Evolutionary conservation across 2,113 vertebrate species (phyloP).

Genomic region (Lathamus discolor): DNA sequence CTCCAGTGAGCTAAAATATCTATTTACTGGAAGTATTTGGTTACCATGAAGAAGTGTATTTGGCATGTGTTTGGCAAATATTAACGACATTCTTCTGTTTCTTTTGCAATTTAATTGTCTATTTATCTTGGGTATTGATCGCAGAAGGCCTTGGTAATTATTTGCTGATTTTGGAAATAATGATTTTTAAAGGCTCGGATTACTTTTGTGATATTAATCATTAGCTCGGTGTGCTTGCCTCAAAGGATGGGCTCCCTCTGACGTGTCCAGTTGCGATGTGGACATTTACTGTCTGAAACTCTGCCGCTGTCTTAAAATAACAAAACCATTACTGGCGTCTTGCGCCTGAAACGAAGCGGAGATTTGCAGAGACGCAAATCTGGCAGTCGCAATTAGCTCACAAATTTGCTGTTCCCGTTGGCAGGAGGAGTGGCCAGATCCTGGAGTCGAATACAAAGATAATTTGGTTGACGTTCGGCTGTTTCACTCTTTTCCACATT

Average conservation of each 20-base stretch:
- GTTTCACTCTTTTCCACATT: neutral
- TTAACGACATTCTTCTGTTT: constrained; percentile 54
- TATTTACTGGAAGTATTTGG: constrained; percentile 63
- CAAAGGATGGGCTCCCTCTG: neutral
- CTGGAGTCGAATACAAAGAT: neutral
- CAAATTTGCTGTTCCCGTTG: neutral
- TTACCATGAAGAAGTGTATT: constrained; percentile 45
- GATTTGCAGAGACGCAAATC: neutral
- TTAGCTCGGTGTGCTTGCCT: neutral
- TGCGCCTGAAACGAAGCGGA: neutral
- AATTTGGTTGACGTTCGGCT: neutral
- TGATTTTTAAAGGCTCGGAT: neutral
- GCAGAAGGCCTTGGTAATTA: constrained; percentile 32
- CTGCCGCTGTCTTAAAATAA: neutral
- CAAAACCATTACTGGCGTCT: neutral
- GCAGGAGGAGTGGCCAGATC: neutral
- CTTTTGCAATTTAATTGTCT: constrained; percentile 44
- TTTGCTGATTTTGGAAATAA: constrained; percentile 49
- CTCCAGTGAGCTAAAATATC: constrained; percentile 53
- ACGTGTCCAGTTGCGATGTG: neutral
- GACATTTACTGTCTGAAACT: neutral
- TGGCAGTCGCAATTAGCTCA: neutral
- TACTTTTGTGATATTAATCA: constrained; percentile 38
- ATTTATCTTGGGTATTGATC: constrained; percentile 55
- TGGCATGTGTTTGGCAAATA: constrained; percentile 41